Evolutionary conservation across 2,888 invertebrate species (phyloP).

Genomic region (Seladonia tumulorum): DNA sequence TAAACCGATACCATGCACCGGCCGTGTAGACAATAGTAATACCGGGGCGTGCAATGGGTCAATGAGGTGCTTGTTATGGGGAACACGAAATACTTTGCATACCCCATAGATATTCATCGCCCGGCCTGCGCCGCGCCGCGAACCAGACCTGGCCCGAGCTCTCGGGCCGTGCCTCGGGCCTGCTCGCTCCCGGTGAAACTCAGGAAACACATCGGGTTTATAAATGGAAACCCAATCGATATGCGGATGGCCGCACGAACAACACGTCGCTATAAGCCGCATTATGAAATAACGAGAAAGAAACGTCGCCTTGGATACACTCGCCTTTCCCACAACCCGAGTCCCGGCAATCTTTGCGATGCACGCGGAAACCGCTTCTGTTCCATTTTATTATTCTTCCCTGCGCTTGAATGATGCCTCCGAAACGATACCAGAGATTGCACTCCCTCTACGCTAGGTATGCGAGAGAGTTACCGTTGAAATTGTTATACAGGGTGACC

Average conservation of each 20-base stretch:
- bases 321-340: constrained; percentile 34
- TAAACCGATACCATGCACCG: constrained; percentile 78
- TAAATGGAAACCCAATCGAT: constrained; percentile 60
- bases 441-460: too few relatives aligned
- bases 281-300: constrained; percentile 54
- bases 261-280: constrained; percentile 34
- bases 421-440: background rate
- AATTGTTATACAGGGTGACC: too few relatives aligned
- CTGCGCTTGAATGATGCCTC: background rate
- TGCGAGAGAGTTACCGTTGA: too few relatives aligned
- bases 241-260: constrained; percentile 44
- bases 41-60: constrained; percentile 79
- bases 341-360: constrained; percentile 1
- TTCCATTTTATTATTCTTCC: background rate
- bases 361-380: background rate
- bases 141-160: constrained; percentile 24
- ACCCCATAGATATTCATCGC: constrained; percentile 82
- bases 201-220: constrained; percentile 59
- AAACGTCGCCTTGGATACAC: background rate
- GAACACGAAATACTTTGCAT: constrained; percentile 83
- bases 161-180: background rate
- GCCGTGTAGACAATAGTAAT: constrained; percentile 77
- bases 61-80: constrained; percentile 83
- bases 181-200: constrained; percentile 60
- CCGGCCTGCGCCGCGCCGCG: constrained; percentile 35